Evolutionary conservation across 2,888 invertebrate species (phyloP), one percentile per base, ranked within the genome.

Genomic region (Vanessa cardui): DNA sequence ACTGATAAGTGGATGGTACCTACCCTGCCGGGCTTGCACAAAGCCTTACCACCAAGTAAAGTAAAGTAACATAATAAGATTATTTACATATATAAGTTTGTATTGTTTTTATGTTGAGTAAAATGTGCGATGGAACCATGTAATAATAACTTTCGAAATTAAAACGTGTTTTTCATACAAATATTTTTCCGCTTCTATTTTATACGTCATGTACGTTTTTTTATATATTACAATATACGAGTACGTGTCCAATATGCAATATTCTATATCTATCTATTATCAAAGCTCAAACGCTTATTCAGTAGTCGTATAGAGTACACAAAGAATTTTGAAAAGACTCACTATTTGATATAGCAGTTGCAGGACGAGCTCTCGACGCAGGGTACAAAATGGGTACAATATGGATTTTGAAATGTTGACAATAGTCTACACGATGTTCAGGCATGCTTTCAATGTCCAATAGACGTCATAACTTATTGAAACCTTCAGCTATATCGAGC

Each of bases 361-460:
- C 56, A 45, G 46, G 45, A 47, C 50, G 69, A 45, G 61, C 56
- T 63, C 66, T 61, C 61, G 66, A 62, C 49, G 44, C 26, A n/a
- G 44, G 56, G 33, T 52, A 63, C 66, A 61, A 66, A 66, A 64
- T 60, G 52, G 20, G 58, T 52, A 66, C 63, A 66, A 66, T 66
- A 64, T 61, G 52, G 52, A 67, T 59, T 63, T 63, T 46, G 56
- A 70, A 70, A 66, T 61, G 69, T 46, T 50, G 66, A 70, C 66
- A 70, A 61, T 64, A 33, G 56, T 44, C 49, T 26, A 49, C 26
- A 21, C 58, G 44, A 64, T 44, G 49, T 64, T 44, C 50, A 15
- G 12, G 46, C 46, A 50, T 58, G 52, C 63, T 45, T 62, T 62
- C 67, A 63, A 47, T 58, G 49, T 50, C 60, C 45, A 39, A 69